Evolutionary conservation across 1,140 invertebrate species (phyloP), one percentile per base, ranked within the genome.

Genomic region (Wasmannia auropunctata): DNA sequence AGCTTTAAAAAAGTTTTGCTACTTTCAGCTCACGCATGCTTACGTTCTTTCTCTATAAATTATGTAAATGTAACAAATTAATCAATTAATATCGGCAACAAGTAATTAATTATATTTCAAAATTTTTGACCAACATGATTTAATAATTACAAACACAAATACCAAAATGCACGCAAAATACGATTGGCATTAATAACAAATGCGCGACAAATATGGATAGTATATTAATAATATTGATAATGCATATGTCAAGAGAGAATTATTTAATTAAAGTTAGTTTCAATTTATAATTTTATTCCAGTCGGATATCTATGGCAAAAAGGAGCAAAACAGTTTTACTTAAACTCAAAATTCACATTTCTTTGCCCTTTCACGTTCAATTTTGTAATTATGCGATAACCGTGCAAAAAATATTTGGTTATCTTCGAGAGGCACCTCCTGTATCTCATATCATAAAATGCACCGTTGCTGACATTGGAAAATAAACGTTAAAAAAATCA

Each of bases 401-500:
- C 25, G 3, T 14, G 16, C 5, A 22, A 43, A 58, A 37, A 75
- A 0, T 28, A 40, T 58, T 25, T 56, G 6, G 0, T 22, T 40
- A 58, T 40, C 51, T 28, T 28, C 22, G 37, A 40, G 22, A 76
- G 7, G 16, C 16, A 28, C 40, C 0, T 65, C 14, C 34, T 10
- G 3, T 40, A 37, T 58, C 16, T 28, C 28, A 37, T 19, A 19
- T 75, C 34, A 14, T n/a, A 75, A 40, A 43, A 58, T 58, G 37
- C n/a, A 40, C 19, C 7, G 34, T 40, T 43, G 28, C 28, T n/a
- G 11, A 67, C 6, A 34, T 28, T 76, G 8, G 11, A 60, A 2
- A 60, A 60, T 74, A 74, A 74, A 74, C 5, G 6, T 74, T 11
- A 28, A 60, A 76, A 37, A 76, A 25, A 43, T 58, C n/a, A 40